Base-by-base conservation (phyloP, 2,888 invertebrate genomes). In the Drosophila fungiperda region DNA sequence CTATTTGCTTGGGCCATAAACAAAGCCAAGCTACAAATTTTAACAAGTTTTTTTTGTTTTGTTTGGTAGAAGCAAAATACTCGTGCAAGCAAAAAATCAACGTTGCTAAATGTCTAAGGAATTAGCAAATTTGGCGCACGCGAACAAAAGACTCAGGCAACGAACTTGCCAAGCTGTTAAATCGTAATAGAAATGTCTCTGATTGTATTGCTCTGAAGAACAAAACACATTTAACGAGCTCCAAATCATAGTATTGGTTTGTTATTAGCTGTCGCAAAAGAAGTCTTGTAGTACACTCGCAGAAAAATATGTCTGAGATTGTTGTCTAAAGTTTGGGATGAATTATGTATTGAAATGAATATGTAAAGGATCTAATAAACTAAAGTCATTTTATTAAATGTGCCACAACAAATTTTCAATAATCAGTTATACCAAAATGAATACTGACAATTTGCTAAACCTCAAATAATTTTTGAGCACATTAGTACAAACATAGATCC, bases 1-100 rank as follows among this genome's bases (percentile, higher is more conserved):
- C 62, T 68, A 79, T 86, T 83, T 75, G 83, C 69, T 73, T 70
- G 69, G 67, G 64, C 71, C 76, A 66, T 63, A 80, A 87, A 64
- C 68, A 61, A 89, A 87, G 64, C 74, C 15, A 57, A 68, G 65
- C 71, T 35, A 80, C 90, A 83, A 89, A 86, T 88, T 89, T 83
- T 80, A 88, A 78, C 83, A 88, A 83, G 82, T 87, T 83, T 87
- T 84, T 77, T 67, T 55, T 40, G 68, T 48, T 17, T 8, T 38
- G 38, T 38, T 20, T 5, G 6, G 20, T 53, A 9, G 11, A 23
- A 45, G 45, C 20, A 23, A 26, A 45, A 35, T 48, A 49, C 71
- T 71, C 74, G 78, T 80, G 81, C 76, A 36, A 40, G 40, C 53
- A 36, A 48, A 48, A 52, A 68, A 65, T 48, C 54, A 23, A 68